A percentile compares a stretch with the other conserved stretches of the same genome.
These are phyloP conservation scores for Magallana ariakensis DNA, from an alignment of 1,140 invertebrate species.

Conservation along the genomic window DNA sequence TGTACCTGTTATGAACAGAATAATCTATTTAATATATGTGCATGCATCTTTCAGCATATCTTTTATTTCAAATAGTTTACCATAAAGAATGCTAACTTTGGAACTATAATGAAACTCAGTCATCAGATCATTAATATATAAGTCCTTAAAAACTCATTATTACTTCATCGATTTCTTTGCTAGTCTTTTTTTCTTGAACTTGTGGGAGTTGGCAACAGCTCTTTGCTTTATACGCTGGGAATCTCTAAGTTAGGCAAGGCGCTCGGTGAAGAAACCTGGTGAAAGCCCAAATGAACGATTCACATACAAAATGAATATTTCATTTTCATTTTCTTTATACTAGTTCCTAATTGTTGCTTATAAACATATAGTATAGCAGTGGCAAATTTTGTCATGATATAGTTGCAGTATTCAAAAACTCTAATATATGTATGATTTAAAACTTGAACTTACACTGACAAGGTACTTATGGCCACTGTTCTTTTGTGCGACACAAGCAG, in stretches of 20 bases:
- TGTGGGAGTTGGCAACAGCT: background rate
- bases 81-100: background rate
- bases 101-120: too few species aligned
- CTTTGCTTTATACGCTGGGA: background rate
- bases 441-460: background rate
- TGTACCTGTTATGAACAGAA: background rate
- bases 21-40: background rate
- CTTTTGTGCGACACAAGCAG: background rate
- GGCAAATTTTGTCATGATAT: background rate
- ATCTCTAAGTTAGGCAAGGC: background rate
- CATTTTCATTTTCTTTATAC: background rate
- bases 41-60: background rate
- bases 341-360: background rate
- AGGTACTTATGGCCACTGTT: background rate
- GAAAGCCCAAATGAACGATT: background rate
- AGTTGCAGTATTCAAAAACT: background rate
- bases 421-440: background rate
- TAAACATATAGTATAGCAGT: background rate
- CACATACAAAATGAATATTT: background rate
- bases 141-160: background rate
- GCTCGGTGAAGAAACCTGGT: background rate
- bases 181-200: background rate
- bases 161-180: slow-evolving; percentile 1
- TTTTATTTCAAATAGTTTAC: too few species aligned
- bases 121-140: background rate